phyloP scores from a whole-genome alignment of 1,140 invertebrate genomes.

The Ephestia elutella region DNA sequence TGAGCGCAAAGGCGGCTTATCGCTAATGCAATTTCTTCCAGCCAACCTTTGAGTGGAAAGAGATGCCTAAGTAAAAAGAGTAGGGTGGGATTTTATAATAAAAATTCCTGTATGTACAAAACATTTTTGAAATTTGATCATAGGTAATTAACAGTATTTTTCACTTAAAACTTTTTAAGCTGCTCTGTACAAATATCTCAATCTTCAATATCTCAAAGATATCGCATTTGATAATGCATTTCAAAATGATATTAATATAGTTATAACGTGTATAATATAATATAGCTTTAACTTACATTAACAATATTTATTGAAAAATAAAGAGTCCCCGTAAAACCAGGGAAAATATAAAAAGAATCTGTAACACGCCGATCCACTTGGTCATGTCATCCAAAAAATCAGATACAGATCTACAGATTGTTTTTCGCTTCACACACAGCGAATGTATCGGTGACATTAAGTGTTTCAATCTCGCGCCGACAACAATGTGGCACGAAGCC shows the following conservation, averaged over 20 bases:
- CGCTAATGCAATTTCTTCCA: no score
- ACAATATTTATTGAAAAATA: background rate
- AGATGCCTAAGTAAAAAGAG: no score
- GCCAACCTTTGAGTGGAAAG: no score
- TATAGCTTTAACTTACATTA: background rate
- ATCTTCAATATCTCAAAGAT: no score
- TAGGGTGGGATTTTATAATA: background rate
- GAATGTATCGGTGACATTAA: conserved; percentile 44
- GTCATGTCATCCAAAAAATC: background rate
- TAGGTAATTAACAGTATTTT: no score
- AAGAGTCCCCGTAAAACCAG: background rate
- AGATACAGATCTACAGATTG: background rate
- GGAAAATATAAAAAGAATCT: background rate
- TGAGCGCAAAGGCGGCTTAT: no score
- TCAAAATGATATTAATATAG: no score
- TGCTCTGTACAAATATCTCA: no score
- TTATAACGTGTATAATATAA: no score
- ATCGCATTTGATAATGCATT: no score
- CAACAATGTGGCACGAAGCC: conserved; percentile 34
- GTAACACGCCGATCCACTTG: background rate
- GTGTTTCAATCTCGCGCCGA: conserved; percentile 45
- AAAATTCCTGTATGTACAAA: background rate
- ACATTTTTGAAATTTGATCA: no score
- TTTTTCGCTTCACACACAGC: conserved; percentile 1
- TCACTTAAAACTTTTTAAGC: no score